Base-by-base conservation (phyloP, 2,113 vertebrate genomes). In the Romanogobio albipinnatus region DNA sequence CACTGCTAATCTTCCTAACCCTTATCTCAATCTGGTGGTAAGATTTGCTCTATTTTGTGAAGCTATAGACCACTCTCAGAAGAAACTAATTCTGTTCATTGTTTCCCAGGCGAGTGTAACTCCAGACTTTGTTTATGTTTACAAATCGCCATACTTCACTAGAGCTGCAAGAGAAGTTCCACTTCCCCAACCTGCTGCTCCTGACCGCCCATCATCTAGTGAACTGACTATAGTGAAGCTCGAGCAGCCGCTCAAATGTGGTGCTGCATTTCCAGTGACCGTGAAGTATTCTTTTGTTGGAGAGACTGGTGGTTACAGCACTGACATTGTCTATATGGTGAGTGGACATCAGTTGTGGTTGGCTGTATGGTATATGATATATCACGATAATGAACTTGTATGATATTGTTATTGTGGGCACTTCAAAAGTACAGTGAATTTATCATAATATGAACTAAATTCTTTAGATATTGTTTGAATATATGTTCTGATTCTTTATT, bases 311-410 rank as follows among this genome's bases (percentile, higher is more conserved):
- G 22, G 62, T 33, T 51, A 61, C 26, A 51, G 36, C 0, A 61
- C 86, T 71, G 87, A 91, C 15, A 1, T 94, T 9, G 84, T 93
- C 3, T 93, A 92, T 83, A 85, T 92, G 90, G 94, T 95, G 68
- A 90, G 93, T 51, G 3, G 15, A 36, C 3, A 0, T 39, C 39
- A 39, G 36, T 39, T 39, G 36, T 39, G 36, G 36, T 39, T 39
- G 4, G 36, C 0, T 39, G 0, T 39, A 4, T 4, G 29, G 29
- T 29, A 29, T 29, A 29, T 5, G 5, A 0, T 39, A 5, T 39
- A 39, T 5, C 5, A 39, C 36, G 36, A 39, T 39, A 39, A 39
- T 6, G 29, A 29, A 29, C 29, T 29, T 29, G 29, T 29, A 29
- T 29, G 29, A 29, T 29, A 29, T 29, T 2, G 29, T 29, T 29